A percentile compares a stretch with the other conserved stretches of the same genome.
These are phyloP conservation scores for Nothocercus nigrocapillus DNA, from an alignment of 2,113 vertebrate species.

Conservation along the genomic window DNA sequence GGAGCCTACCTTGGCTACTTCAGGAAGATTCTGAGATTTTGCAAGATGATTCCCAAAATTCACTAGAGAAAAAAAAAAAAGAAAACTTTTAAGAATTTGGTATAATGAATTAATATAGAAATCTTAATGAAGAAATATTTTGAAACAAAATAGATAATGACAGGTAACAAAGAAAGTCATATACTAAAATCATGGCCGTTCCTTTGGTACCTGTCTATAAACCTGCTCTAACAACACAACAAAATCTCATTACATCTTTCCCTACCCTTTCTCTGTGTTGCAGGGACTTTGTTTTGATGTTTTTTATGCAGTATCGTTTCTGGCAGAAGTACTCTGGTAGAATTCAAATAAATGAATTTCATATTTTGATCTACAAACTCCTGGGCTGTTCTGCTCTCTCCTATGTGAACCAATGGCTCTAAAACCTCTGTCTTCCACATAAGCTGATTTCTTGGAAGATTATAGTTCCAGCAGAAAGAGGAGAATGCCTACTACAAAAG, in stretches of 20 bases:
- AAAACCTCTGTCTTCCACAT: neutral
- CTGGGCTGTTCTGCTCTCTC: neutral
- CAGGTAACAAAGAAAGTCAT: neutral
- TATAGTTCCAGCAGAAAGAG: neutral
- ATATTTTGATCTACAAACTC: neutral
- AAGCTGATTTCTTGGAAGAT: fast-evolving
- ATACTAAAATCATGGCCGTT: neutral
- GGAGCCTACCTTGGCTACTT: neutral
- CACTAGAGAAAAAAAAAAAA: neutral
- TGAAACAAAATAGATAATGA: neutral
- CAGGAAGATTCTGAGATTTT: neutral
- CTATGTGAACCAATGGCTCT: fast-evolving
- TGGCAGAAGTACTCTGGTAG: neutral
- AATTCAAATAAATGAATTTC: neutral
- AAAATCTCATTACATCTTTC: neutral
- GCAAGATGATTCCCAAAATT: neutral
- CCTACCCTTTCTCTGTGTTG: neutral
- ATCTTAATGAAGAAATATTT: neutral
- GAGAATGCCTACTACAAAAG: neutral
- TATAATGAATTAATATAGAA: neutral
- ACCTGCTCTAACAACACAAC: neutral
- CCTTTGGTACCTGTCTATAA: neutral
- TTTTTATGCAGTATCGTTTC: neutral
- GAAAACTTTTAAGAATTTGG: neutral
- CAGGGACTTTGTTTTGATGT: neutral